Evolutionary conservation across 2,888 invertebrate species (phyloP).

Genomic region (Acrobasis repandana): DNA sequence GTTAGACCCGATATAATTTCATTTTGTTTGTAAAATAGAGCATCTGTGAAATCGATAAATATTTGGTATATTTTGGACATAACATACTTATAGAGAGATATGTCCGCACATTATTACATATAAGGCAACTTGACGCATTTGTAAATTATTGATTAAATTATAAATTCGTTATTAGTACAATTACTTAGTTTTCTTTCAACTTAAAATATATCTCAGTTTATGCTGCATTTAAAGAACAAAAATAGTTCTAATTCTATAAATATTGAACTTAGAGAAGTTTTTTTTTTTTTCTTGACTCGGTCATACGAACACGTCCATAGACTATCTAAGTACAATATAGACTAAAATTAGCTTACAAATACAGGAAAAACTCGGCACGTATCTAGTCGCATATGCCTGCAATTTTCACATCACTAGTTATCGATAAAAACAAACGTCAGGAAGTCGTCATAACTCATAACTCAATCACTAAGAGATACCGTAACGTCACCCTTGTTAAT

Average conservation of each 20-base stretch:
- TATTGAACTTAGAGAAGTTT: no score
- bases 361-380: no score
- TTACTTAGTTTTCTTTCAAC: constrained; percentile 40
- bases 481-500: not conserved
- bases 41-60: constrained; percentile 16
- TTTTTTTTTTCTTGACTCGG: no score
- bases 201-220: not conserved
- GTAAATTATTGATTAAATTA: constrained; percentile 66
- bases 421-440: constrained; percentile 8
- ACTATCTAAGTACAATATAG: no score
- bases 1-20: not conserved
- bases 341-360: no score
- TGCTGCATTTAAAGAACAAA: no score
- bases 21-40: constrained; percentile 24
- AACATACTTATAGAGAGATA: constrained; percentile 10
- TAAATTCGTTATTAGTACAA: constrained; percentile 61
- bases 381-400: no score
- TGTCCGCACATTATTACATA: constrained; percentile 28
- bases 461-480: constrained; percentile 15
- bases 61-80: constrained; percentile 30
- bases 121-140: constrained; percentile 42
- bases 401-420: not conserved
- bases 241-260: no score
- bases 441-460: constrained; percentile 10
- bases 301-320: no score